Evolutionary conservation across 2,888 invertebrate genomes (phyloP).

Genomic region (Leptopterna dolabrata): DNA sequence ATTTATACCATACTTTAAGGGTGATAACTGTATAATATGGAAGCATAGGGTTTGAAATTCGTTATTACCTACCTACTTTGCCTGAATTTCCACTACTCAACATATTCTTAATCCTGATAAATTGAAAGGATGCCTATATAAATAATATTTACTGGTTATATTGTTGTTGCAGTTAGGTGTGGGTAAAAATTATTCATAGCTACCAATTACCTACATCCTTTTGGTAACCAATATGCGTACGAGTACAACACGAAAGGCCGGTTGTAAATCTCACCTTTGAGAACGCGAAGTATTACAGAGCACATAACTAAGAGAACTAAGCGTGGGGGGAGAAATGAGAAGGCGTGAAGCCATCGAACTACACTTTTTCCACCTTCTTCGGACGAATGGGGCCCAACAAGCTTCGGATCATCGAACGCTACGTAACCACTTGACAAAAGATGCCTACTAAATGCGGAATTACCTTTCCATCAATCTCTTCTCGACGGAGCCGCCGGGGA

Average conservation of each 20-base stretch:
- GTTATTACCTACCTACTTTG: too few relatives aligned
- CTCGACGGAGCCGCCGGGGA: neutral
- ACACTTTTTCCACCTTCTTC: neutral
- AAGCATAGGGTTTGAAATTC: too few relatives aligned
- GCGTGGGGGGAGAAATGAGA: neutral
- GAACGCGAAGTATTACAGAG: conserved; percentile 31
- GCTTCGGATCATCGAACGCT: neutral
- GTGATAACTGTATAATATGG: too few relatives aligned
- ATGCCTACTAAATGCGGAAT: neutral
- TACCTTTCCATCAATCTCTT: neutral
- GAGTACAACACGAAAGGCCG: neutral
- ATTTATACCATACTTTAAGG: too few relatives aligned
- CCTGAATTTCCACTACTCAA: too few relatives aligned
- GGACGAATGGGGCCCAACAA: neutral
- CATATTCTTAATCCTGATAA: too few relatives aligned
- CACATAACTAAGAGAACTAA: conserved; percentile 36
- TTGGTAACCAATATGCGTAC: too few relatives aligned
- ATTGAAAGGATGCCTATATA: too few relatives aligned
- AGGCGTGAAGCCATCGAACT: conserved; percentile 4
- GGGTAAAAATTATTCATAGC: too few relatives aligned
- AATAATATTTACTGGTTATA: too few relatives aligned
- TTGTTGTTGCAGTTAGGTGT: too few relatives aligned
- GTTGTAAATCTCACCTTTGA: neutral
- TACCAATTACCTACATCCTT: too few relatives aligned
- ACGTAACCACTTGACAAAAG: conserved; percentile 11